Conservation (phyloP, 37 sponge, comb jelly and placozoan genomes). For the Dysidea cf. avara region DNA sequence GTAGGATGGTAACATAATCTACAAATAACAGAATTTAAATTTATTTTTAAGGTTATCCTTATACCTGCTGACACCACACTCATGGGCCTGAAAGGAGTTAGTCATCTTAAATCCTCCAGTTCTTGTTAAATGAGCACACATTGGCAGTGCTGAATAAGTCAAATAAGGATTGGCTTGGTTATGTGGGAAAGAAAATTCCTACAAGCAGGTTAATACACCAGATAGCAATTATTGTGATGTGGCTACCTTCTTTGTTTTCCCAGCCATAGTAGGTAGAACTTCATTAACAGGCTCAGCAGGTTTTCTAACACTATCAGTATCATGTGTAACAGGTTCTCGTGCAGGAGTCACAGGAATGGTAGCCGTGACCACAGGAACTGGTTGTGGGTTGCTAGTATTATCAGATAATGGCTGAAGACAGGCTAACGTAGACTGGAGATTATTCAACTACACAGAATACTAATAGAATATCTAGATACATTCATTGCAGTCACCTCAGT, state of each 20-base stretch:
- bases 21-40: background rate
- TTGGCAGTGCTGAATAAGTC: constrained; percentile 20
- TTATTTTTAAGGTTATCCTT: background rate
- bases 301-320: too few relatives aligned
- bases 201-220: background rate
- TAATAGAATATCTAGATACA: background rate
- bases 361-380: too few relatives aligned
- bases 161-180: constrained; percentile 56
- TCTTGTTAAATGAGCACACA: constrained; percentile 69
- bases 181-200: constrained; percentile 31
- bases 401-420: constrained; percentile 26
- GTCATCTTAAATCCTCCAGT: constrained; percentile 64
- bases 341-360: background rate
- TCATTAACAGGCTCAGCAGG: too few relatives aligned
- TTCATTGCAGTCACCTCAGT: constrained; percentile 29
- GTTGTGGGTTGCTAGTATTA: background rate
- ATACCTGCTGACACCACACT: constrained; percentile 46
- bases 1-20: constrained; percentile 66
- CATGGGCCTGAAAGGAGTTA: constrained; percentile 50
- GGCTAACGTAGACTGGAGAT: constrained; percentile 74
- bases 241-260: background rate
- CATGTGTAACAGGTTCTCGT: background rate
- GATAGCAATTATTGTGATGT: background rate
- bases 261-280: background rate
- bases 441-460: constrained; percentile 42